Evolutionary conservation across 2,888 invertebrate species (phyloP).

Genomic region (Octonoba sinensis): DNA sequence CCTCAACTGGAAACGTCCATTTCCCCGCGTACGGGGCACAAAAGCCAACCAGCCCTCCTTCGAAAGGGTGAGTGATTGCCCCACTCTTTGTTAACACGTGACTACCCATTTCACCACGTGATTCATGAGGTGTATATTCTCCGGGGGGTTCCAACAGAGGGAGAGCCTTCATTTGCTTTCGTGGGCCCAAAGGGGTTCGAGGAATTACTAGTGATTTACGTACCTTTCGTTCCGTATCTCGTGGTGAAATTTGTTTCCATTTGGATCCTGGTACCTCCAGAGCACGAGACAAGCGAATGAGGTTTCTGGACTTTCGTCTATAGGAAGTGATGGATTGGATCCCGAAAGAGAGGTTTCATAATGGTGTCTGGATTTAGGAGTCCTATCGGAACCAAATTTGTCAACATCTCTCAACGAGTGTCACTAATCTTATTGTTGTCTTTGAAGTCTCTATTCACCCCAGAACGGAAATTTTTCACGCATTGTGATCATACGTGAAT

Average conservation of each 20-base stretch:
- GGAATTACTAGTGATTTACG: constrained; percentile 52
- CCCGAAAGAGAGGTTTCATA: too few relatives aligned
- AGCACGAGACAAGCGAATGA: too few relatives aligned
- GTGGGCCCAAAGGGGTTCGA: constrained; percentile 49
- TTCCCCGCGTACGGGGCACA: constrained; percentile 2
- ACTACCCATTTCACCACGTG: constrained; percentile 27
- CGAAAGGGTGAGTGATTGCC: constrained; percentile 40
- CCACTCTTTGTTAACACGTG: constrained; percentile 24
- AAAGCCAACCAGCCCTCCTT: constrained; percentile 13
- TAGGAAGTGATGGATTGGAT: too few relatives aligned
- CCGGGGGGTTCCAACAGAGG: background rate
- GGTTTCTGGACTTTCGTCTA: too few relatives aligned
- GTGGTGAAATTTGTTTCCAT: constrained; percentile 57
- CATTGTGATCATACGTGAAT: too few relatives aligned
- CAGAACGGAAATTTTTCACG: too few relatives aligned
- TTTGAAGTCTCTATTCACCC: too few relatives aligned
- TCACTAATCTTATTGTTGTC: too few relatives aligned
- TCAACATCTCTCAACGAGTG: too few relatives aligned
- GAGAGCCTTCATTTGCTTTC: constrained; percentile 35
- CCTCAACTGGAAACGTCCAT: background rate
- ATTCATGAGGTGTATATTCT: constrained; percentile 40
- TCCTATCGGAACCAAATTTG: too few relatives aligned
- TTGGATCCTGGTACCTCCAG: constrained; percentile 15
- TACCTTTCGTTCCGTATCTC: constrained; percentile 3
- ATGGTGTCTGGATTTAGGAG: too few relatives aligned